Conservation (phyloP, 1,140 invertebrate species). For the Proales similis region DNA sequence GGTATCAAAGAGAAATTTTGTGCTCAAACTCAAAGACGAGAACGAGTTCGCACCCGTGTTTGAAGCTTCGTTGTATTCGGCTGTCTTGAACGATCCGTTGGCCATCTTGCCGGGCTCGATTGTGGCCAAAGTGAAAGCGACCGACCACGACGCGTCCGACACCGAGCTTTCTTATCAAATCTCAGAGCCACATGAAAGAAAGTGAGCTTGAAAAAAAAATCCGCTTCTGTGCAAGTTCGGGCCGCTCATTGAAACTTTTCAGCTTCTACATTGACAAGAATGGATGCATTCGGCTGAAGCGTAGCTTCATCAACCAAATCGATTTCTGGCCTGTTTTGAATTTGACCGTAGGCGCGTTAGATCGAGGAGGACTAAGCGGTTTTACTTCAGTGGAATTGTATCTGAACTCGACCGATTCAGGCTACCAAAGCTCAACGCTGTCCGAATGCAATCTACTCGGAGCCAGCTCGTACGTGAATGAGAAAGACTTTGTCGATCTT, state of each 20-base stretch:
- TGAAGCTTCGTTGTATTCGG: neutral
- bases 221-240: too few relatives aligned
- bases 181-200: constrained; percentile 8
- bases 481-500: neutral
- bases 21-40: neutral
- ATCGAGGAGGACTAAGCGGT: constrained; percentile 6
- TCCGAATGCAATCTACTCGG: neutral
- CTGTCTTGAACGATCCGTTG: constrained; percentile 13
- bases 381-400: constrained; percentile 7
- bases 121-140: neutral
- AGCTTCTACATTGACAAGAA: too few relatives aligned
- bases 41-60: constrained; percentile 23
- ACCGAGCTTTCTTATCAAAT: neutral
- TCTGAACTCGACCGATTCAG: neutral
- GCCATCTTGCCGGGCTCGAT: neutral
- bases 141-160: constrained; percentile 1
- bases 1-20: neutral
- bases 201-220: too few relatives aligned
- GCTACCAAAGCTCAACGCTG: neutral
- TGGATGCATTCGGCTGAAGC: constrained; percentile 20
- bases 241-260: too few relatives aligned
- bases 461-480: neutral
- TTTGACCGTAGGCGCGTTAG: constrained; percentile 9
- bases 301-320: constrained; percentile 9
- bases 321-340: constrained; percentile 20